Evolutionary conservation across 2,797 vertebrate genomes (phyloP).

Genomic region (Meda fulgida): DNA sequence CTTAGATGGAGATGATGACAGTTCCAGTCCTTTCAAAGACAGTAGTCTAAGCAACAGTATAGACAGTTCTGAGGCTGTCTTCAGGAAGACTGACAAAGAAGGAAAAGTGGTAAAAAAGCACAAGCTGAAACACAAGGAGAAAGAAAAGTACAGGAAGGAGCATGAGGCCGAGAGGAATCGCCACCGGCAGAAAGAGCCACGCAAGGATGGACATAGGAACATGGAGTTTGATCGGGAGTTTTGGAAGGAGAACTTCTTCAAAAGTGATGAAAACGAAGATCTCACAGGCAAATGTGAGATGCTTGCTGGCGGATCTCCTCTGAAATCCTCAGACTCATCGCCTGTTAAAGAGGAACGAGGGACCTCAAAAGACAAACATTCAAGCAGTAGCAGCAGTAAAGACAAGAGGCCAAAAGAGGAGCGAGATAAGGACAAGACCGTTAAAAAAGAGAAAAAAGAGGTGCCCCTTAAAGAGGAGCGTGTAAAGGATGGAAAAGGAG

Average conservation of each 20-base stretch:
- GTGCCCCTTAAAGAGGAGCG: conserved; percentile 85
- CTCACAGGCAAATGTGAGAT: conserved; percentile 77
- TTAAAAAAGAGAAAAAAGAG: conserved; percentile 89
- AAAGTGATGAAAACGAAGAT: conserved; percentile 95
- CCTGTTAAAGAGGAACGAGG: conserved; percentile 87
- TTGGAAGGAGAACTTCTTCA: conserved; percentile 99
- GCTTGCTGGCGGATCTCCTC: conserved; percentile 78
- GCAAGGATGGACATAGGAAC: conserved; percentile 91
- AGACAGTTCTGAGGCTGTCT: conserved; percentile 85
- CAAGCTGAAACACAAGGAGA: conserved; percentile 97
- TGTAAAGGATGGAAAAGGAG: conserved; percentile 80
- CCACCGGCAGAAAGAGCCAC: conserved; percentile 86
- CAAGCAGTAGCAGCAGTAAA: conserved; percentile 73
- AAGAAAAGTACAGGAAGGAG: conserved; percentile 93
- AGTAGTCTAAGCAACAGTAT: conserved; percentile 82
- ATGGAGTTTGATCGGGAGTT: conserved; percentile 98
- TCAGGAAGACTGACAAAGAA: conserved; percentile 90
- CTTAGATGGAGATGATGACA: conserved; percentile 87
- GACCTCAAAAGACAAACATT: conserved; percentile 84
- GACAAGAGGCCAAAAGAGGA: conserved; percentile 89
- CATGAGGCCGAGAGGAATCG: conserved; percentile 90
- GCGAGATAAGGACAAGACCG: conserved; percentile 84
- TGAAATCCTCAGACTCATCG: conserved; percentile 82
- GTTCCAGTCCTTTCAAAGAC: conserved; percentile 88
- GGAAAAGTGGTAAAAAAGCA: conserved; percentile 97